These are phyloP conservation scores for Tyto alba DNA, from an alignment of 2,113 vertebrate genomes.

Conservation along the genomic window DNA sequence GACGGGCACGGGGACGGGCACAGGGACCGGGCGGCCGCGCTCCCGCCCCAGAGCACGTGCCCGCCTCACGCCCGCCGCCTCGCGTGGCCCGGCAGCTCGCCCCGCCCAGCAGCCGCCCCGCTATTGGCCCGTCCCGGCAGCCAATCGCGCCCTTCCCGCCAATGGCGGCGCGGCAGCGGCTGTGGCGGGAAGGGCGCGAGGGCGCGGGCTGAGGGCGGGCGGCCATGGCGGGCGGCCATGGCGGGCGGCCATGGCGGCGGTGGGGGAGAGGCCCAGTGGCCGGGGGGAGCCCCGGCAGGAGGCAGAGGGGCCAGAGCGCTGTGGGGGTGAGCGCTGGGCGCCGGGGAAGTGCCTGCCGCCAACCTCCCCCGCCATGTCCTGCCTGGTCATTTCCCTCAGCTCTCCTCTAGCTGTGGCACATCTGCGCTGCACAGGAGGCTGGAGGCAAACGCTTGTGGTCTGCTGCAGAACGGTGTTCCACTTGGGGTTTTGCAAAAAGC, in stretches of 20 bases:
- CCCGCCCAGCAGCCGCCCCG: not conserved
- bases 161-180: not conserved
- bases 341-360: too few species aligned
- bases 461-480: fast-evolving
- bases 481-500: fast-evolving
- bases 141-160: not conserved
- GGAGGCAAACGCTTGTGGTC: fast-evolving
- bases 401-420: not conserved
- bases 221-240: not conserved
- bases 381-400: not conserved
- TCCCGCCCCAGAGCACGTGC: too few species aligned
- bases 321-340: too few species aligned
- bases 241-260: not conserved
- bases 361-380: too few species aligned
- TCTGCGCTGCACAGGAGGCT: fast-evolving
- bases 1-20: too few species aligned
- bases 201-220: not conserved
- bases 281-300: too few species aligned
- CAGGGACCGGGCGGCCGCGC: too few species aligned
- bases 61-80: not conserved
- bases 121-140: constrained; percentile 6
- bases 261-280: too few species aligned
- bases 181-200: constrained; percentile 6
- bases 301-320: too few species aligned
- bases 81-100: not conserved